These are phyloP conservation scores for Steinernema khuongi DNA, from an alignment of 1,140 invertebrate species.

Conservation along the genomic window DNA sequence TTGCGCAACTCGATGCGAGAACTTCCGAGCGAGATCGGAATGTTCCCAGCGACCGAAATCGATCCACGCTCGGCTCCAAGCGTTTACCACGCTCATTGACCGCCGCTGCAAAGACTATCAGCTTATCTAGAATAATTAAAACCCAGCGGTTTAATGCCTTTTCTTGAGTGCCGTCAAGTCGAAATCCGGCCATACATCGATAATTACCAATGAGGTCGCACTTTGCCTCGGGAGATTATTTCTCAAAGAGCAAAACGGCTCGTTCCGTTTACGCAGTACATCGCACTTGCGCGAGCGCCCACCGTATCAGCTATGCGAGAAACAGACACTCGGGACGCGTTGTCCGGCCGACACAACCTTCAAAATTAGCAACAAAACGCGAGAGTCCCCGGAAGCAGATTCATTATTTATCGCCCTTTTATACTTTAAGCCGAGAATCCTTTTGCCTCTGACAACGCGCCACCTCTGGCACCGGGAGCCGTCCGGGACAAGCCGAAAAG, in stretches of 20 bases:
- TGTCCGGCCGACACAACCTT: neutral
- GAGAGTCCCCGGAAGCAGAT: neutral
- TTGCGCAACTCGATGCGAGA: too few relatives aligned
- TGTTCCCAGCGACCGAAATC: neutral
- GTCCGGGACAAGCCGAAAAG: neutral
- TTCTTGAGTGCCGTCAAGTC: neutral
- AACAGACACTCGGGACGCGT: neutral
- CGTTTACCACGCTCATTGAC: neutral
- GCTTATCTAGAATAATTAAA: constrained; percentile 10
- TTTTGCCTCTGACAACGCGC: too few relatives aligned
- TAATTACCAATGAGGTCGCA: neutral
- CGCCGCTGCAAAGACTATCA: neutral
- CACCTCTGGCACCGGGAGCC: too few relatives aligned
- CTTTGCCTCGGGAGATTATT: neutral
- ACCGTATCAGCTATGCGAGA: neutral
- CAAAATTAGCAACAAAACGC: constrained; percentile 1
- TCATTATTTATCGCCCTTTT: neutral
- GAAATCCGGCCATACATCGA: neutral
- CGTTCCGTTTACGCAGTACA: neutral
- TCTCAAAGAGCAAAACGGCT: neutral
- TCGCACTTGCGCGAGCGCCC: neutral
- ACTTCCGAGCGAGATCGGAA: too few relatives aligned
- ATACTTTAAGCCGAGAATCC: too few relatives aligned
- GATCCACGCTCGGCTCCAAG: neutral
- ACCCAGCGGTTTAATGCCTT: neutral